phyloP scores from a whole-genome alignment of 2,888 invertebrate species.

The Venusia cambrica region DNA sequence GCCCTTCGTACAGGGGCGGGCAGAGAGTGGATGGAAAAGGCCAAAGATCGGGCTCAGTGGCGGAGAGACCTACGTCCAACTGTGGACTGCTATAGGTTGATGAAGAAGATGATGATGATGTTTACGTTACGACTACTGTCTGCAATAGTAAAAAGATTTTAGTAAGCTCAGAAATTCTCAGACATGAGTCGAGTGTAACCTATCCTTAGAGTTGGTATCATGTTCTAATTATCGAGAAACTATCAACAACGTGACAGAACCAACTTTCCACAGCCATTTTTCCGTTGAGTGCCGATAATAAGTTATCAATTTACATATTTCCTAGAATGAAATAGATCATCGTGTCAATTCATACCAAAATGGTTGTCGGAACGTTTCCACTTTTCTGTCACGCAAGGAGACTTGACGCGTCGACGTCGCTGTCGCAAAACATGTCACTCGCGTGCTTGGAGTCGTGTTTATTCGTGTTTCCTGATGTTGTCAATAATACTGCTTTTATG shows the following conservation, averaged over 20 bases:
- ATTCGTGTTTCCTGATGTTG: conserved; percentile 14
- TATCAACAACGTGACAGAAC: neutral
- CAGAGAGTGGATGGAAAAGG: too few relatives aligned
- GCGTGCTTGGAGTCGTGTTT: conserved; percentile 17
- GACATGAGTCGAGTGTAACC: too few relatives aligned
- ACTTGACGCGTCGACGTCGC: conserved; percentile 26
- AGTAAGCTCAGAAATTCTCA: too few relatives aligned
- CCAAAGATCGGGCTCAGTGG: too few relatives aligned
- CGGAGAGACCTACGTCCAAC: too few relatives aligned
- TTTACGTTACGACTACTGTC: too few relatives aligned
- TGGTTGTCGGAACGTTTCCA: conserved; percentile 26
- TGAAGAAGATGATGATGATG: too few relatives aligned
- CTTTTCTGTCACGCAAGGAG: conserved; percentile 37
- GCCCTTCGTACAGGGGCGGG: too few relatives aligned
- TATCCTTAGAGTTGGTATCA: too few relatives aligned
- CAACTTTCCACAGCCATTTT: conserved; percentile 1
- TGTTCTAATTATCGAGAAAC: too few relatives aligned
- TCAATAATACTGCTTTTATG: conserved; percentile 12
- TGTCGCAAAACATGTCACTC: conserved; percentile 19
- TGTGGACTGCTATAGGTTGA: too few relatives aligned
- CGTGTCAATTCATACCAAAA: conserved; percentile 18
- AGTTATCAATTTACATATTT: conserved; percentile 3
- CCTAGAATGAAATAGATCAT: conserved; percentile 10
- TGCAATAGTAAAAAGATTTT: too few relatives aligned
- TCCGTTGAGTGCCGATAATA: neutral